Evolutionary conservation across 2,113 vertebrate genomes (phyloP), one percentile per base, ranked within the genome.

Genomic region (Tragulus kanchil): DNA sequence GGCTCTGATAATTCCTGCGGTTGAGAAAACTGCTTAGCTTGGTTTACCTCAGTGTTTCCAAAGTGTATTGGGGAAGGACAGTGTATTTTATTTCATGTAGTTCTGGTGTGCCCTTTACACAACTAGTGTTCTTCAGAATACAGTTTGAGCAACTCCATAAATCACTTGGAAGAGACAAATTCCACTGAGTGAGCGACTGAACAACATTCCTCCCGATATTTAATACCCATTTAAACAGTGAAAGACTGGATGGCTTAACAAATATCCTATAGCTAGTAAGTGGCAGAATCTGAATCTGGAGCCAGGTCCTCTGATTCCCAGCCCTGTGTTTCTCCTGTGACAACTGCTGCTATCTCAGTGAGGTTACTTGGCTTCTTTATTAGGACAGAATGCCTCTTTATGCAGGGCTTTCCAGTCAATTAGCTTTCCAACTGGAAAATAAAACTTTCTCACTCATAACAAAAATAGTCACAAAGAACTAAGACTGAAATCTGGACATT

Each of bases 391-490:
- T 79, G 77, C 5, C 16, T 85, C 50, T 36, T 82, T 88, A 85
- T 13, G 28, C 91, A 62, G 0, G 14, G 19, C 77, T 97, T 96
- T 95, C 69, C 78, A 67, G n/a, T n/a, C 71, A 59, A 54, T 85
- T 95, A 62, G 50, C 54, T 96, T 96, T 79, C 45, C 65, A 97
- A 59, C 6, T 83, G 54, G 56, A 73, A 97, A 96, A 96, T 78
- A 96, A 96, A 95, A 75, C 17, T 82, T 95, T 92, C 88, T 96
- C 64, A 92, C 23, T 89, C n/a, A 28, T 93, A 83, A 85, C 97
- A 97, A 92, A 97, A 92, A 78, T 25, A 81, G 54, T 84, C 93
- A 95, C 36, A 93, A 75, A 93, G 89, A 93, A 52, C 87, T 82
- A 88, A 65, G 77, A 42, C 69, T 50, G 67, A 84, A 85, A 85